These are phyloP conservation scores for Penaeus vannamei DNA, from an alignment of 1,140 invertebrate species.

Conservation along the genomic window DNA sequence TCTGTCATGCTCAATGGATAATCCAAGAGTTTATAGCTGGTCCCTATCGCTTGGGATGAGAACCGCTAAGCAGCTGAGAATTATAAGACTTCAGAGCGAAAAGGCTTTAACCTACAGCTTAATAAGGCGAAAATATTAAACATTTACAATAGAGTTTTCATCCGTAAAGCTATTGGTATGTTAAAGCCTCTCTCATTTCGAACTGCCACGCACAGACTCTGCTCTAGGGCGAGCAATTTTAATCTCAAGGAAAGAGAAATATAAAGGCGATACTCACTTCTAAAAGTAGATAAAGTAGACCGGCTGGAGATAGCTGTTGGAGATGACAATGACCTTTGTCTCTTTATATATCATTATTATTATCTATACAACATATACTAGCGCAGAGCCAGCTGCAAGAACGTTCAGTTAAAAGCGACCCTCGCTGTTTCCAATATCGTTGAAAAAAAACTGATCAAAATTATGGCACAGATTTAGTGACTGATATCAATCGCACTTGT, in stretches of 20 bases:
- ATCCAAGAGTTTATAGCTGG: slow-evolving; percentile 53
- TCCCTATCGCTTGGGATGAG: slow-evolving; percentile 56
- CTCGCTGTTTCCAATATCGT: too few species aligned
- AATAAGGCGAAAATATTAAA: background rate
- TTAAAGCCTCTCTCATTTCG: background rate
- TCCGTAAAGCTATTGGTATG: background rate
- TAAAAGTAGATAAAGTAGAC: slow-evolving; percentile 9
- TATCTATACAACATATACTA: slow-evolving; percentile 6
- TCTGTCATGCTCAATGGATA: slow-evolving; percentile 62
- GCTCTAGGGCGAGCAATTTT: background rate
- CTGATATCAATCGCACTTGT: too few species aligned
- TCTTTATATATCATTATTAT: slow-evolving; percentile 27
- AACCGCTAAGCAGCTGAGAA: slow-evolving; percentile 54
- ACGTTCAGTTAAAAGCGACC: too few species aligned
- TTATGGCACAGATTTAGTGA: too few species aligned
- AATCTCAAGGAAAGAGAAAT: background rate
- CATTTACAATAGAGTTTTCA: background rate
- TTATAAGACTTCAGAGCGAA: background rate
- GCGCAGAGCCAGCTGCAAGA: too few species aligned
- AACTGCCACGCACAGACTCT: background rate
- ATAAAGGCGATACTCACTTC: background rate
- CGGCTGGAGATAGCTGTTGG: slow-evolving; percentile 14
- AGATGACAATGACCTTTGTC: slow-evolving; percentile 26
- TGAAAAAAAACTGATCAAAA: too few species aligned
- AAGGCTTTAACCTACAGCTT: background rate